Base-by-base conservation (phyloP, 2,888 invertebrate genomes). In the Nemotelus pantherinus region DNA sequence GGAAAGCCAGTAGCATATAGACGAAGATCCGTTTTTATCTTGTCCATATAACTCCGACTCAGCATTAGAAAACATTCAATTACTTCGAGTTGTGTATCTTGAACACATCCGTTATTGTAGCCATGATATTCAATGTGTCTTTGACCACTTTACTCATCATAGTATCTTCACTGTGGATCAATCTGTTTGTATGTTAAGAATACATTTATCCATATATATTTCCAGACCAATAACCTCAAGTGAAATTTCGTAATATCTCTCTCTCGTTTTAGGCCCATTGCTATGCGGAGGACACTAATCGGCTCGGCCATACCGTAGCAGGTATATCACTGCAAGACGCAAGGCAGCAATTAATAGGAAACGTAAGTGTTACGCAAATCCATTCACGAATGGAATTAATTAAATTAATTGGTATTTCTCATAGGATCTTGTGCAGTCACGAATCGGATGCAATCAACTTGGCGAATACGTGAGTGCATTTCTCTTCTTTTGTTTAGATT, bases 301-400 rank as follows among this genome's bases (percentile, higher is more conserved):
- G 25, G 25, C 25, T 25, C 25, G 25, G 25, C 9, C 50, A 47
- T 9, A 45, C 3, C 2, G 47, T 72, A 4, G 55, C 58, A 2
- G 72, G 72, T 10, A 58, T 77, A 57, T 67, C 77, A 41, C 47
- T 77, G 3, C 55, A 72, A 2, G 74, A 77, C 9, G 77, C 77
- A 10, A 60, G 58, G 50, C 41, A 67, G 39, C 72, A 53, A 45
- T 44, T 74, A 43, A 77, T 77, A 47, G 77, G 77, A 39, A 70
- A 74, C 43, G 77, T 77, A 74, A 77, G 74, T 43, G 44, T 55
- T 10, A 39, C 39, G 44, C 39, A 9, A 43, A 7, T 55, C n/a
- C 55, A 55, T 55, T n/a, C 44, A 64, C 72, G 53, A 64, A 72
- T 72, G 43, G 6, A 48, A 67, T 67, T 70, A 70, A 55, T 70